Conservation (phyloP, 2,113 vertebrate genomes). For the Rhinogobius similis region DNA sequence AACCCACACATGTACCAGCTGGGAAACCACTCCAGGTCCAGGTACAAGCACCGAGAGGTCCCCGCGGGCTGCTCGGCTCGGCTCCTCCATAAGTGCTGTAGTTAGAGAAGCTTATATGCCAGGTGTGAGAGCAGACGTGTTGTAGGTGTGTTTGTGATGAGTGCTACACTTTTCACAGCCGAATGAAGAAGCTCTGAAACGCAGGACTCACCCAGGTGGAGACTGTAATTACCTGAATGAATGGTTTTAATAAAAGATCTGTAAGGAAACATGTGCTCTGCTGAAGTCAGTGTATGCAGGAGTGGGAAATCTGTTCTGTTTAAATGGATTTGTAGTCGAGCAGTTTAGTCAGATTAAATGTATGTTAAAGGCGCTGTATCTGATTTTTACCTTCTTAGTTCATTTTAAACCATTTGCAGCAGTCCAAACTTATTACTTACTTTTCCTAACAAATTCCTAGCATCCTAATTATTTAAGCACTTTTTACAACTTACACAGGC, state of each 20-base stretch:
- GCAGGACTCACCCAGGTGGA: slow-evolving; percentile 2
- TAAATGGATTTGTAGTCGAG: no score
- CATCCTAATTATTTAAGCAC: no score
- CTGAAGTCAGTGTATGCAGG: not conserved
- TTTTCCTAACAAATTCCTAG: no score
- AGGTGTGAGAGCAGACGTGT: slow-evolving; percentile 9
- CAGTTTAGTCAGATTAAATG: no score
- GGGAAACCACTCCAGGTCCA: slow-evolving; percentile 93
- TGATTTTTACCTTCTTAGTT: no score
- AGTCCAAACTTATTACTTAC: no score
- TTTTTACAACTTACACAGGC: no score
- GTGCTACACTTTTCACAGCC: slow-evolving; percentile 28
- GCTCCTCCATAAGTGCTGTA: not conserved
- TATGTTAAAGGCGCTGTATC: no score
- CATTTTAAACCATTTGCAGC: no score
- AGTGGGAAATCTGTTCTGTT: not conserved
- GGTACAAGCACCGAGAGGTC: slow-evolving; percentile 72
- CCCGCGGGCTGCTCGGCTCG: not conserved
- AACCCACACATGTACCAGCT: slow-evolving; percentile 98
- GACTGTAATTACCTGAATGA: slow-evolving; percentile 10
- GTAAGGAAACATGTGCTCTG: not conserved
- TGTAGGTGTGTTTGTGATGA: not conserved
- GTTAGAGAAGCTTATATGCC: slow-evolving; percentile 1
- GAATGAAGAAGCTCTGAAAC: slow-evolving; percentile 19
- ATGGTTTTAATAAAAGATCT: not conserved